A percentile compares a stretch with the other conserved stretches of the same genome.
These are phyloP conservation scores for Lasius platythorax DNA, from an alignment of 2,888 invertebrate genomes.

Conservation along the genomic window DNA sequence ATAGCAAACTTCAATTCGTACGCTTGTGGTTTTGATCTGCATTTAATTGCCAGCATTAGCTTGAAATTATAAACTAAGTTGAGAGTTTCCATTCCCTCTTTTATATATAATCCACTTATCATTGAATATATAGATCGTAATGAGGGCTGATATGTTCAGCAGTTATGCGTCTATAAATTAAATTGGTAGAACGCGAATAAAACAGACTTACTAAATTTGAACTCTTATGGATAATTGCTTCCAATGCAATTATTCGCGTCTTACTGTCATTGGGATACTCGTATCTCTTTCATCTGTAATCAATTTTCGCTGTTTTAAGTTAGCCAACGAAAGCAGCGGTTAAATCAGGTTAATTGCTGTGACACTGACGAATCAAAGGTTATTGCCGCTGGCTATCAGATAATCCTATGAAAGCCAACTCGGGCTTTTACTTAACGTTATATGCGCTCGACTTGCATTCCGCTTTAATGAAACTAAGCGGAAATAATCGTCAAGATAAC, in stretches of 20 bases:
- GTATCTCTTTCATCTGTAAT: constrained; percentile 6
- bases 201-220: not conserved
- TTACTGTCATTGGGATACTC: not conserved
- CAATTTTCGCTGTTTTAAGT: constrained; percentile 19
- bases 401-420: constrained; percentile 53
- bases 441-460: not conserved
- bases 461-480: constrained; percentile 7
- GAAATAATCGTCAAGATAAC: constrained; percentile 27
- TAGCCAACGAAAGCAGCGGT: constrained; percentile 7
- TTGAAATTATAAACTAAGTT: not conserved
- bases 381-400: constrained; percentile 34
- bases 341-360: constrained; percentile 57
- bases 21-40: not conserved
- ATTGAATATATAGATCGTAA: constrained; percentile 12
- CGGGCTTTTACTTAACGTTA: constrained; percentile 32
- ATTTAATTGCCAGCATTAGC: constrained; percentile 14
- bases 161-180: not conserved
- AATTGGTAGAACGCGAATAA: not conserved
- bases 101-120: not conserved
- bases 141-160: not conserved
- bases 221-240: not conserved
- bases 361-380: constrained; percentile 64
- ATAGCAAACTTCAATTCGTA: not conserved
- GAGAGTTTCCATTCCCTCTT: not conserved
- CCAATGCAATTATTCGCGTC: constrained; percentile 21